Percentiles rank a stretch among this genome's conserved stretches.
Conservation (phyloP, 2,797 vertebrate species). For the Artibeus jamaicensis region DNA sequence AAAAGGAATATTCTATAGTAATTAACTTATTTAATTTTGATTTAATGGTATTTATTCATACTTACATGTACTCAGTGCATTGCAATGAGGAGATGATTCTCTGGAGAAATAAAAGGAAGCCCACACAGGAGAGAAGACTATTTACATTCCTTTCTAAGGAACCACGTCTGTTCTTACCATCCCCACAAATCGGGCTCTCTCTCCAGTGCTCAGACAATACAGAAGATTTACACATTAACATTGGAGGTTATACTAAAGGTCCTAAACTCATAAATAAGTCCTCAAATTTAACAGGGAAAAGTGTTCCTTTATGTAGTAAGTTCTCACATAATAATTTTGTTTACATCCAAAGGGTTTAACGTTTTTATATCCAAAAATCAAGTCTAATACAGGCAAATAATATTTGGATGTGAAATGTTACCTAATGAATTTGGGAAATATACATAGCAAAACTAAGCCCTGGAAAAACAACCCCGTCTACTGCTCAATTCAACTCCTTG, state of each 20-base stretch:
- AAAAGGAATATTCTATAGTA: neutral
- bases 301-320: neutral
- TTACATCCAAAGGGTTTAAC: neutral
- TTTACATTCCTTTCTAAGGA: neutral
- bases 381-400: neutral
- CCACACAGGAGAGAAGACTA: neutral
- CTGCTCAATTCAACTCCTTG: neutral
- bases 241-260: neutral
- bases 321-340: neutral
- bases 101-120: neutral
- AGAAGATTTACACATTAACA: neutral
- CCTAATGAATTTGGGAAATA: neutral
- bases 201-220: neutral
- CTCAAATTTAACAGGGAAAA: neutral
- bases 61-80: neutral
- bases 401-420: neutral
- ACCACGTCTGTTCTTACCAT: neutral
- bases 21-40: neutral
- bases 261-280: neutral
- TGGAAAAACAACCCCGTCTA: neutral
- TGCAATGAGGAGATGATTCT: neutral
- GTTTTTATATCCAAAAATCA: neutral
- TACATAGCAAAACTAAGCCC: neutral
- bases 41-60: neutral
- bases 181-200: neutral